Evolutionary conservation across 2,113 vertebrate species (phyloP), one percentile per base, ranked within the genome.

Genomic region (Trachemys scripta): DNA sequence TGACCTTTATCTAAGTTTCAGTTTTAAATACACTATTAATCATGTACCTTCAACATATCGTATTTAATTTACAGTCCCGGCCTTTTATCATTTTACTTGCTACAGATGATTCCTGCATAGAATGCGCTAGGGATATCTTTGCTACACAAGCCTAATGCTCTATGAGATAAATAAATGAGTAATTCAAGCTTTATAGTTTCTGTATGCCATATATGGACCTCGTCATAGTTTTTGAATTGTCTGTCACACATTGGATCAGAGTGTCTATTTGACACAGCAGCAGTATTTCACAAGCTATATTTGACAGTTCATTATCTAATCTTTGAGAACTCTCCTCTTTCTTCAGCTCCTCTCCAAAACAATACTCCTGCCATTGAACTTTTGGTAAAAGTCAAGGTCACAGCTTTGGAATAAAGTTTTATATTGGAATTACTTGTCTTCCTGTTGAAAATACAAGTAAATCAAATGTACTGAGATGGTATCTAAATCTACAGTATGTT

Each of bases 151-250:
- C n/a, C 84, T 87, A 59, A 47, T 95, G 51, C 57, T 98, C 98
- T 97, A 93, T 95, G 93, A 97, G 93, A 96, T 98, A 97, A 97
- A 98, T 87, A 97, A 94, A 95, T 96, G 95, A 96, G 94, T 95
- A 97, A 97, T 97, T 97, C 94, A 95, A 62, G 85, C 89, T 97
- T 95, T 96, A 92, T 85, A 82, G 89, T 42, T 5, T 42, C 45
- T 0, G 11, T 20, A 22, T 96, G 85, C 93, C 94, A 84, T 9
- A 31, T 94, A 97, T 95, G 94, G 90, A 94, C 89, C 84, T 50
- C 90, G 94, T 95, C 96, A 90, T 98, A 98, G 98, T 97, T 98
- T 98, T 97, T 96, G 91, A 96, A 95, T 96, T 80, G 90, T 91
- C 90, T 95, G 96, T 96, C 88, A 85, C 80, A 78, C 92, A 89